Percentiles rank a stretch among this genome's conserved stretches.
Conservation (phyloP, 2,888 invertebrate species). For the Acronicta aceris region DNA sequence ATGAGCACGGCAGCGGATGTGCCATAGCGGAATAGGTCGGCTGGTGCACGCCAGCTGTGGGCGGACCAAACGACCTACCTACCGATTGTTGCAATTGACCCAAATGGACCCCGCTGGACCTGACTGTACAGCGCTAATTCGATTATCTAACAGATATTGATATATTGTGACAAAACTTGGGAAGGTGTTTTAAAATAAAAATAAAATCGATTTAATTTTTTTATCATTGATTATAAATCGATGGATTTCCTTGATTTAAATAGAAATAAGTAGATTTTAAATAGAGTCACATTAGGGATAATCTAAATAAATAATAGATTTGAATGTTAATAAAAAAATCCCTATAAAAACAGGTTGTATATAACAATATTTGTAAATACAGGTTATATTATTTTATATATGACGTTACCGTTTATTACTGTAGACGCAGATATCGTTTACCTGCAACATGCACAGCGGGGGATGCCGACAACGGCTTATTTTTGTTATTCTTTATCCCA, state of each 20-base stretch:
- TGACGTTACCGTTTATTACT: conserved; percentile 28
- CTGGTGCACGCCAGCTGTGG: conserved; percentile 54
- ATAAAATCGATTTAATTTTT: no score
- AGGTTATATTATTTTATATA: conserved; percentile 19
- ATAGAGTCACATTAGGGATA: no score
- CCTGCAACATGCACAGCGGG: conserved; percentile 34
- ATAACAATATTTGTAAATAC: not conserved
- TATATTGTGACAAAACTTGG: conserved; percentile 16
- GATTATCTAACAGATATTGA: conserved; percentile 63
- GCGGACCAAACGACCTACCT: conserved; percentile 62
- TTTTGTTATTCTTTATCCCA: conserved; percentile 29
- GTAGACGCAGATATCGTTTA: conserved; percentile 32
- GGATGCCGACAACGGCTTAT: conserved; percentile 21
- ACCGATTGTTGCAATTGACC: conserved; percentile 76
- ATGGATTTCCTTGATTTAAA: no score
- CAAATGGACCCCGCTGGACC: conserved; percentile 69
- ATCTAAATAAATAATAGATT: no score
- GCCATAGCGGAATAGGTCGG: conserved; percentile 49
- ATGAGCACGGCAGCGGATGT: conserved; percentile 56
- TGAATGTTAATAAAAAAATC: not conserved
- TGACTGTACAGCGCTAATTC: conserved; percentile 66
- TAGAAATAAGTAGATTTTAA: no score
- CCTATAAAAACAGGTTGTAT: not conserved
- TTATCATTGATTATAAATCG: no score
- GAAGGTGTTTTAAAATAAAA: no score